These are phyloP conservation scores for Leptoclinus maculatus DNA, from an alignment of 2,797 vertebrate species.

Conservation along the genomic window DNA sequence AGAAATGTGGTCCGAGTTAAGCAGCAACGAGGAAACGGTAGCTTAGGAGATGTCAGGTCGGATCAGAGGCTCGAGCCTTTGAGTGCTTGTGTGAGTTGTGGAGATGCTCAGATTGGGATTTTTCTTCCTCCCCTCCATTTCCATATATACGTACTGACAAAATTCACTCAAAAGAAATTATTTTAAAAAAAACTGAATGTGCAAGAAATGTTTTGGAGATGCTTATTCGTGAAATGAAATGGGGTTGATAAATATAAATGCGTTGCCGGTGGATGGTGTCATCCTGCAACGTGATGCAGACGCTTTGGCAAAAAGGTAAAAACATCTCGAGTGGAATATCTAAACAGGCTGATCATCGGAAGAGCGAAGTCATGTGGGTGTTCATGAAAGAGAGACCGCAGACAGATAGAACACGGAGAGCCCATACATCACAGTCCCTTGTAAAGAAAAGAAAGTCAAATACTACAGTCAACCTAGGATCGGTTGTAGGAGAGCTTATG, in stretches of 20 bases:
- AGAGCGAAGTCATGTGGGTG: constrained; percentile 1
- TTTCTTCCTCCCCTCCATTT: not conserved
- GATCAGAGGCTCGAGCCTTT: constrained; percentile 83
- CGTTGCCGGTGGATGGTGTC: not conserved
- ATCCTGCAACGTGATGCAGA: not conserved
- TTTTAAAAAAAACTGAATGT: not conserved
- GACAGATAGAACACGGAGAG: constrained; percentile 45
- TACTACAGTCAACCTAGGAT: constrained; percentile 30
- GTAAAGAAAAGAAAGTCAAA: constrained; percentile 45
- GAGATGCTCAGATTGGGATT: constrained; percentile 32
- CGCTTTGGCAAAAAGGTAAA: not conserved
- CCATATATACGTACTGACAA: not conserved
- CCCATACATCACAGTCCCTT: constrained; percentile 56
- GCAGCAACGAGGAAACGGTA: constrained; percentile 88
- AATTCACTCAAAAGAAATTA: not conserved
- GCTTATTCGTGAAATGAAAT: not conserved
- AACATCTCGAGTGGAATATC: constrained; percentile 7
- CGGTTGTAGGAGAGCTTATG: constrained; percentile 48
- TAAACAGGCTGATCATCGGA: constrained; percentile 29
- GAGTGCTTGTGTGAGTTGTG: constrained; percentile 45
- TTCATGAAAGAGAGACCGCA: constrained; percentile 39
- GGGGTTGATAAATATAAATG: not conserved
- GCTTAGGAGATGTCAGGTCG: constrained; percentile 89
- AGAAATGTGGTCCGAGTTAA: constrained; percentile 91
- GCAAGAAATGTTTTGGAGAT: not conserved